Evolutionary conservation across 1,140 invertebrate genomes (phyloP).

Genomic region (Drosophila yakuba): DNA sequence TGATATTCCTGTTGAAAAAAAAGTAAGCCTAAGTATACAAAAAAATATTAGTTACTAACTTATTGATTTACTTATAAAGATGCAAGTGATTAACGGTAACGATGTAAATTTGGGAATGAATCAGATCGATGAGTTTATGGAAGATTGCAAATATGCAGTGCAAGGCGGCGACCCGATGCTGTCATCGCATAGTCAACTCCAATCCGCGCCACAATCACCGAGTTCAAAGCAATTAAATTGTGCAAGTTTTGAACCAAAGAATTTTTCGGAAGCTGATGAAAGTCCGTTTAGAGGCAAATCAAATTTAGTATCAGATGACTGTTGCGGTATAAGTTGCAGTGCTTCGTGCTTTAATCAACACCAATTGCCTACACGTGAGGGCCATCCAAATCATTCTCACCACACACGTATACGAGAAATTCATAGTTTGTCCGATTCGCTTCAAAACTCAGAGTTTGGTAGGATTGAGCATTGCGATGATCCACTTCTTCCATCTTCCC

Average conservation of each 20-base stretch:
- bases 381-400: constrained; percentile 9
- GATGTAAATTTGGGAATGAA: constrained; percentile 87
- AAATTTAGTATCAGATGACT: constrained; percentile 13
- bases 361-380: constrained; percentile 37
- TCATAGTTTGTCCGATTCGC: constrained; percentile 23
- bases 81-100: constrained; percentile 84
- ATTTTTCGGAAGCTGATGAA: constrained; percentile 11
- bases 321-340: constrained; percentile 18
- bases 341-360: constrained; percentile 25
- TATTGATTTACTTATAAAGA: constrained; percentile 21
- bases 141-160: constrained; percentile 89
- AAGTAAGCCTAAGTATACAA: constrained; percentile 28
- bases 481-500: constrained; percentile 85
- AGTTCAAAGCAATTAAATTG: constrained; percentile 44
- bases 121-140: constrained; percentile 92
- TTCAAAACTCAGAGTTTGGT: constrained; percentile 19
- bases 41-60: background rate
- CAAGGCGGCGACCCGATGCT: constrained; percentile 88
- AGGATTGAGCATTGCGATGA: constrained; percentile 53
- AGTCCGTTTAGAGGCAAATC: constrained; percentile 2
- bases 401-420: constrained; percentile 7
- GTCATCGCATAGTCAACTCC: constrained; percentile 78
- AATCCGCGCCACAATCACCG: constrained; percentile 86
- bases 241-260: constrained; percentile 26
- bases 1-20: constrained; percentile 45